Base-by-base conservation (phyloP, 2,113 vertebrate species). In the Ivindomyrus marchei region DNA sequence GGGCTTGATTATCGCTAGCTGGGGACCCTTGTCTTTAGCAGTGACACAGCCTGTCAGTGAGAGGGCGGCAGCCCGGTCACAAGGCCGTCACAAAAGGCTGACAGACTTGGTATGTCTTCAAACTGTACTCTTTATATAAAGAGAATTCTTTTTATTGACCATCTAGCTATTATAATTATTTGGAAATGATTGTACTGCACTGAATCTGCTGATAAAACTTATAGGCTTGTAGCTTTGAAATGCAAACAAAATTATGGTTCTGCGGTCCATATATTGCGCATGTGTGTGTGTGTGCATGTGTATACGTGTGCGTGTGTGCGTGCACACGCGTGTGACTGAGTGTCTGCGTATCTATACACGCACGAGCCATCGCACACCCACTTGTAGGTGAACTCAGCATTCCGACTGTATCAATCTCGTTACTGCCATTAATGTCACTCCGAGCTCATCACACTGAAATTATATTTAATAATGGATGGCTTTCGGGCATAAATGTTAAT, bases 341-440 rank as follows among this genome's bases (percentile, higher is more conserved):
- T 77, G 70, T 39, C 31, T 27, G 89, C 92, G 17, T 56, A 62
- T 88, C 85, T 52, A 39, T 42, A 56, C 80, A 31, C 39, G 66
- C 39, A 17, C 39, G 5, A 42, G 36, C 74, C 62, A 11, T 31
- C 3, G 17, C 74, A 39, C 74, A 80, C 36, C 74, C 74, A 89
- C 90, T 89, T 93, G 92, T 92, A 93, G 94, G 90, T 95, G 89
- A 87, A 87, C 52, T 46, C 77, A 24, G 92, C 88, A 74, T 94
- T 95, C 93, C 90, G 93, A 95, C 91, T 95, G 92, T 94, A 95
- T 96, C 95, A 95, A 95, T 96, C 95, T 94, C 92, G 92, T 94
- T 93, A 90, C 95, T 93, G 92, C 96, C 96, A 96, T 96, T 96
- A 96, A 95, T 96, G 96, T 96, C 96, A 96, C 95, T 96, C 94